Evolutionary conservation across 2,888 invertebrate species (phyloP).

Genomic region (Ditylenchus weischeri): DNA sequence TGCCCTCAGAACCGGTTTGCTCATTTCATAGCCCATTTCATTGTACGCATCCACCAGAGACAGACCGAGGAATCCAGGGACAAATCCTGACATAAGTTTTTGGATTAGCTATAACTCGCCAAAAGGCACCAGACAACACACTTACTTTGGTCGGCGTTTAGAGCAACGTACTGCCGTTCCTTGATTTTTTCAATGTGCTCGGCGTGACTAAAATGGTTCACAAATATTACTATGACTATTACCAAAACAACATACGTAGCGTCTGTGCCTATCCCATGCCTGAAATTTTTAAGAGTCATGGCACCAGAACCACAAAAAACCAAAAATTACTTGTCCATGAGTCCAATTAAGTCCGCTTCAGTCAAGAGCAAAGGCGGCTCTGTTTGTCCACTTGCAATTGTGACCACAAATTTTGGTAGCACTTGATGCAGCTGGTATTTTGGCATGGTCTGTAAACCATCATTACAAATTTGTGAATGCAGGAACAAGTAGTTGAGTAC

Average conservation of each 20-base stretch:
- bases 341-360: slow-evolving; percentile 82
- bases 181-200: slow-evolving; percentile 99
- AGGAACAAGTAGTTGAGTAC: no score
- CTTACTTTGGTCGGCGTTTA: slow-evolving; percentile 68
- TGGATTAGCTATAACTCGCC: no score
- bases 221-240: no score
- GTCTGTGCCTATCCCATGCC: slow-evolving; percentile 76
- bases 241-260: slow-evolving; percentile 68
- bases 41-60: slow-evolving; percentile 70
- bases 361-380: slow-evolving; percentile 60
- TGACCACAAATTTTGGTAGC: slow-evolving; percentile 60
- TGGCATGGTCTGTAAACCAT: slow-evolving; percentile 31
- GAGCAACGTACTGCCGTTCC: slow-evolving; percentile 79
- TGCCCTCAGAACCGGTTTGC: slow-evolving; percentile 78
- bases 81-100: slow-evolving; percentile 63
- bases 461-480: no score
- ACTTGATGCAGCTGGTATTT: slow-evolving; percentile 56
- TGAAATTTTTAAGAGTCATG: not conserved
- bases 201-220: slow-evolving; percentile 69
- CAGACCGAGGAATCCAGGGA: slow-evolving; percentile 71
- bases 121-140: no score
- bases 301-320: slow-evolving; percentile 26
- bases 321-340: slow-evolving; percentile 87
- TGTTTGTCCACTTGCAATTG: slow-evolving; percentile 73
- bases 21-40: slow-evolving; percentile 81